Base-by-base conservation (phyloP, 2,888 invertebrate species). In the Scaptomyza reducta region DNA sequence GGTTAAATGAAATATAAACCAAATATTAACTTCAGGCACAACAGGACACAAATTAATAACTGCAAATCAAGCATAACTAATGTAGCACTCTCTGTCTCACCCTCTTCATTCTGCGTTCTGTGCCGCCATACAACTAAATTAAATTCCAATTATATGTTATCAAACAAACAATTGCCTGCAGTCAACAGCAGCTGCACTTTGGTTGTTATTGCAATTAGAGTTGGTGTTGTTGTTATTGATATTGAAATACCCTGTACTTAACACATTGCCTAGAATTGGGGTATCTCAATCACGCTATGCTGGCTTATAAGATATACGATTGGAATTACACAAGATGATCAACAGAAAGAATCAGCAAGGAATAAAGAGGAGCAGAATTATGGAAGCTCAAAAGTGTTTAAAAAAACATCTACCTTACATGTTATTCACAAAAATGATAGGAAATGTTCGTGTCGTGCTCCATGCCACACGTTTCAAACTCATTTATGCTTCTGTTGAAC, bases 81-180 rank as follows among this genome's bases (percentile, higher is more conserved):
- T 70, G 41, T 29, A 38, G 40, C 31, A 29, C 16, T 40, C 16
- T 40, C 10, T 14, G 9, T 40, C 22, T 35, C 35, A 6, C n/a
- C n/a, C 35, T 13, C 13, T 33, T 35, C 33, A 22, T 2, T n/a
- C n/a, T 31, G 27, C 63, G 49, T 38, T 40, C 38, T 31, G 18
- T 47, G 7, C 10, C 35, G 35, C 51, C 51, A 27, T 50, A 50
- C 60, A 71, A 78, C 75, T 75, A 53, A 74, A 83, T 70, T 70
- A 54, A 79, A 69, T 70, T 79, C 27, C 64, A 79, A 77, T 77
- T 68, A 66, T 44, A 51, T 45, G 41, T 62, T 68, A 70, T 77
- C 70, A 82, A 79, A 77, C 62, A 75, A 71, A 68, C 64, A 71
- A 75, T 67, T 76, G 67, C 66, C 79, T 50, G 46, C 56, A 62